Conservation (phyloP, 2,888 invertebrate species). For the Tinea semifulvella region DNA sequence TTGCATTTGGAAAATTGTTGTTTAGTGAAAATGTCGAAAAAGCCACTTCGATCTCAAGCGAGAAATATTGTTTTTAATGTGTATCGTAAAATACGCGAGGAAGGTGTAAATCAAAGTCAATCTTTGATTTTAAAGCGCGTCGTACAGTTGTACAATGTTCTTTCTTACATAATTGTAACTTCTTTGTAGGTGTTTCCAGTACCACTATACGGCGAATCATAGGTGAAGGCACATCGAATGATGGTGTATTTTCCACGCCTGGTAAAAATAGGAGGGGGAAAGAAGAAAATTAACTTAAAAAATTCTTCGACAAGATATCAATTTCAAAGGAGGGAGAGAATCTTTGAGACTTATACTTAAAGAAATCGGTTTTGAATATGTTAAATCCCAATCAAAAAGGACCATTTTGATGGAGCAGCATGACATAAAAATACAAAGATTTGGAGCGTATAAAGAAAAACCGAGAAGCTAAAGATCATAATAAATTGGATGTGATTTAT, state of each 20-base stretch:
- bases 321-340: slow-evolving; percentile 19
- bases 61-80: too few relatives aligned
- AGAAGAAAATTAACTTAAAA: slow-evolving; percentile 12
- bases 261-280: slow-evolving; percentile 14
- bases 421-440: slow-evolving; percentile 14
- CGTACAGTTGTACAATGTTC: too few relatives aligned
- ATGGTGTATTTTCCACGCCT: slow-evolving; percentile 12
- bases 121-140: too few relatives aligned
- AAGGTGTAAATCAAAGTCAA: too few relatives aligned
- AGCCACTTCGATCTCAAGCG: too few relatives aligned
- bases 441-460: slow-evolving; percentile 13
- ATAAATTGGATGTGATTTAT: slow-evolving; percentile 16
- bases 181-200: too few relatives aligned
- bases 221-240: slow-evolving; percentile 11
- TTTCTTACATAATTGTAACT: too few relatives aligned
- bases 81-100: too few relatives aligned
- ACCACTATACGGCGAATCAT: too few relatives aligned
- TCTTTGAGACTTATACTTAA: slow-evolving; percentile 18
- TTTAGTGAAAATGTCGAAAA: too few relatives aligned
- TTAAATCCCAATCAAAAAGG: slow-evolving; percentile 18
- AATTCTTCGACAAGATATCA: slow-evolving; percentile 17
- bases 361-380: slow-evolving; percentile 18
- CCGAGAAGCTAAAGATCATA: not conserved
- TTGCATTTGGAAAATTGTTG: too few relatives aligned
- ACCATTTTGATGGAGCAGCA: slow-evolving; percentile 19